Evolutionary conservation across 2,888 invertebrate species (phyloP).

Genomic region (Caenorhabditis panamensis): DNA sequence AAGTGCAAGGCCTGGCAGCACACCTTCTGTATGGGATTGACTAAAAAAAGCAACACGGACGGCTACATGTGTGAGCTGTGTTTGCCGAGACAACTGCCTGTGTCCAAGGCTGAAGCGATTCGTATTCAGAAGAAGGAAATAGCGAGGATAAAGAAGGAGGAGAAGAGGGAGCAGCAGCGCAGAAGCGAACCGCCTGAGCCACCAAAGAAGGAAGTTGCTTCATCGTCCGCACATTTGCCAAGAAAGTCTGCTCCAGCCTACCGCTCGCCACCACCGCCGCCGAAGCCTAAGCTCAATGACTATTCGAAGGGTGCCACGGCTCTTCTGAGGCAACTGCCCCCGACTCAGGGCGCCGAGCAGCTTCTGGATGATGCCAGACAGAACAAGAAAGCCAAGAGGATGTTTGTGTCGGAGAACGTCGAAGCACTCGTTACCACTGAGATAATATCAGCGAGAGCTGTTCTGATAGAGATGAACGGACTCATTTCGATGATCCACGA

Average conservation of each 20-base stretch:
- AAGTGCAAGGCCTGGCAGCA: slow-evolving; percentile 58
- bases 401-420: slow-evolving; percentile 40
- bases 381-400: slow-evolving; percentile 18
- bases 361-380: slow-evolving; percentile 36
- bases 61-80: slow-evolving; percentile 54
- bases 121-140: slow-evolving; percentile 31
- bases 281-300: slow-evolving; percentile 34
- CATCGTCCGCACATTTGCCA: neutral
- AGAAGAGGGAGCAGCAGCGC: slow-evolving; percentile 25
- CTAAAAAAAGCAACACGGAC: neutral
- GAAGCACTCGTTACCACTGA: slow-evolving; percentile 46
- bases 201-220: slow-evolving; percentile 10
- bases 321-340: slow-evolving; percentile 21
- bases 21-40: slow-evolving; percentile 49
- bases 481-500: slow-evolving; percentile 38
- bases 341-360: slow-evolving; percentile 35
- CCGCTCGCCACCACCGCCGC: neutral
- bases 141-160: neutral
- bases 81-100: slow-evolving; percentile 22
- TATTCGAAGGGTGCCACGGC: slow-evolving; percentile 35
- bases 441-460: slow-evolving; percentile 11
- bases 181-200: slow-evolving; percentile 27
- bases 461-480: slow-evolving; percentile 47
- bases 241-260: slow-evolving; percentile 29
- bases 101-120: slow-evolving; percentile 38